These are phyloP conservation scores for Drosophila kohkoa DNA, from an alignment of 1,140 invertebrate genomes.

Conservation along the genomic window DNA sequence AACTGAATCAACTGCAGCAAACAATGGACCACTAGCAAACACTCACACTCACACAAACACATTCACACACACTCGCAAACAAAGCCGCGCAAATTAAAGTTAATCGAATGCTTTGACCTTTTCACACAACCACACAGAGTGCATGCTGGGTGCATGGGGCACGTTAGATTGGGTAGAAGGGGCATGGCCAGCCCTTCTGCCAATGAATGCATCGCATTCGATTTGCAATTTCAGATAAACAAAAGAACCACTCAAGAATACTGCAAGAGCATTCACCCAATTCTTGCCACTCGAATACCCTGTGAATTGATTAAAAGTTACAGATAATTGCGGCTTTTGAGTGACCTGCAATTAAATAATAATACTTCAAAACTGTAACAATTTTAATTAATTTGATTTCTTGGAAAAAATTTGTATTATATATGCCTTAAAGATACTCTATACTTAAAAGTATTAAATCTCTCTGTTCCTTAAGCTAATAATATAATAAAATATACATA, in stretches of 20 bases:
- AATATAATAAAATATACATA: no score
- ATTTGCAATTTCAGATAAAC: slow-evolving; percentile 78
- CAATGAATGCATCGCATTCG: slow-evolving; percentile 67
- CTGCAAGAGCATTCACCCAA: background rate
- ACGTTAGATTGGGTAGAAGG: slow-evolving; percentile 1
- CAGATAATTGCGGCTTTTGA: background rate
- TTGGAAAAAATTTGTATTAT: no score
- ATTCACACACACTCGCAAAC: slow-evolving; percentile 8
- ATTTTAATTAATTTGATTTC: no score
- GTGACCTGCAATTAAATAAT: background rate
- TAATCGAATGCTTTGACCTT: slow-evolving; percentile 82
- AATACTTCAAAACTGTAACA: background rate
- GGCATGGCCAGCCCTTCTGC: slow-evolving; percentile 63
- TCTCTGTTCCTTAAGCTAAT: no score
- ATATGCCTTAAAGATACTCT: no score
- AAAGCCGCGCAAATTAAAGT: slow-evolving; percentile 74
- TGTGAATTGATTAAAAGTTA: background rate
- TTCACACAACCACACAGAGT: slow-evolving; percentile 56
- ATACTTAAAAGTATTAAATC: no score
- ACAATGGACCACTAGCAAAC: slow-evolving; percentile 56
- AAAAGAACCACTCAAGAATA: slow-evolving; percentile 31
- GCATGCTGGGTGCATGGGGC: slow-evolving; percentile 2
- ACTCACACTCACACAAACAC: slow-evolving; percentile 35
- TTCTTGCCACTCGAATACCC: slow-evolving; percentile 8
- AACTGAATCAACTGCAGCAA: slow-evolving; percentile 70